Evolutionary conservation across 2,888 invertebrate species (phyloP).

Genomic region (Trypoxylon attenuatum): DNA sequence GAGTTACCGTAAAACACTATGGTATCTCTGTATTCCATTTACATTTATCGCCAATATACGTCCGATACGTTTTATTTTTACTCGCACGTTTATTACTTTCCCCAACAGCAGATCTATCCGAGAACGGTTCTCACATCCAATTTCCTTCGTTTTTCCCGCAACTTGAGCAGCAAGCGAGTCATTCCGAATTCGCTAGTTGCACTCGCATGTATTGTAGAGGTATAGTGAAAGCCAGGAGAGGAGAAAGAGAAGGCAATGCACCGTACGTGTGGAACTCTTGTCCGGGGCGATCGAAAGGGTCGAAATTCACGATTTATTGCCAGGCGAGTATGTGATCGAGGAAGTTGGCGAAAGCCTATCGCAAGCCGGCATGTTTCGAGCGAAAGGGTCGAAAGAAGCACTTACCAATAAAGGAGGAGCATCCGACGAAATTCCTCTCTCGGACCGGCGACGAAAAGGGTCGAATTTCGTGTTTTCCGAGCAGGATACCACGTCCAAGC

Average conservation of each 20-base stretch:
- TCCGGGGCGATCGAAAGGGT: slow-evolving; percentile 18
- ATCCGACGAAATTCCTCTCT: slow-evolving; percentile 15
- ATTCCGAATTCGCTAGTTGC: too few relatives aligned
- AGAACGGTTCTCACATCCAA: background rate
- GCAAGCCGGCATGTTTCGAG: background rate
- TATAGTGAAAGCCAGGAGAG: too few relatives aligned
- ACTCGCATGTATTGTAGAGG: too few relatives aligned
- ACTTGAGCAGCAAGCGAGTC: too few relatives aligned
- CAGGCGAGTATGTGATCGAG: slow-evolving; percentile 9
- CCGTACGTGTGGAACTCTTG: background rate
- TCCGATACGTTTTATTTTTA: slow-evolving; percentile 48
- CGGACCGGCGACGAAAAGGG: slow-evolving; percentile 20
- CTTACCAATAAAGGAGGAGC: background rate
- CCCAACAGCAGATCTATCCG: background rate
- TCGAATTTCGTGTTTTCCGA: slow-evolving; percentile 27
- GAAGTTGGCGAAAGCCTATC: background rate
- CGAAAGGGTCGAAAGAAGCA: slow-evolving; percentile 12
- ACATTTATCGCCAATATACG: slow-evolving; percentile 48
- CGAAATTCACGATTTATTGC: slow-evolving; percentile 16
- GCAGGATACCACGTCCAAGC: background rate
- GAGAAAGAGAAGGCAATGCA: background rate
- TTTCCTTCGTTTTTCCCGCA: too few relatives aligned
- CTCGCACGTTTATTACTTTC: slow-evolving; percentile 6
- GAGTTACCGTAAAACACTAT: slow-evolving; percentile 30
- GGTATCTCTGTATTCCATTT: slow-evolving; percentile 40